Percentiles rank a stretch among this genome's conserved stretches.
Evolutionary conservation across 92 coral and sea anemone genomes (phyloP).

Genomic region (Muricea muricata): DNA sequence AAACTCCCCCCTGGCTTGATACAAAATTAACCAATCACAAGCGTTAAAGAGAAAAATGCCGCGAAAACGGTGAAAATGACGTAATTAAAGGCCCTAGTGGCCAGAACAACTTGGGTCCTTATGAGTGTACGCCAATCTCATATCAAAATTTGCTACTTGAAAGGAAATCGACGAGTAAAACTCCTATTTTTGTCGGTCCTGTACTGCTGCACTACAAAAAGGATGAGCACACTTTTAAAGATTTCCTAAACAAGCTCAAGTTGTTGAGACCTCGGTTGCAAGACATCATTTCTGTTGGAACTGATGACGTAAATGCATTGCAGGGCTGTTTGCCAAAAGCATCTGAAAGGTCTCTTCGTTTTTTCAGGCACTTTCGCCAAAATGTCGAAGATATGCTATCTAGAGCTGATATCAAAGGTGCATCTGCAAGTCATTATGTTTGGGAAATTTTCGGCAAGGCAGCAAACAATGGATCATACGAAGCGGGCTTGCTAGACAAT

Average conservation of each 20-base stretch:
- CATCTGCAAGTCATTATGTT: constrained; percentile 16
- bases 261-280: constrained; percentile 27
- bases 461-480: constrained; percentile 31
- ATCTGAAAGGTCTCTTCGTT: constrained; percentile 19
- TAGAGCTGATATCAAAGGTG: constrained; percentile 31
- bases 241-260: constrained; percentile 36
- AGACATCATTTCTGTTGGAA: constrained; percentile 22
- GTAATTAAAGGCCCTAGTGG: too few relatives aligned
- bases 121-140: constrained; percentile 53
- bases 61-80: too few relatives aligned
- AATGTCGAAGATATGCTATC: constrained; percentile 16
- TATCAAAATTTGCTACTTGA: constrained; percentile 49
- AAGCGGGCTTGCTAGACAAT: constrained; percentile 42
- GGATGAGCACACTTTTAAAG: constrained; percentile 31
- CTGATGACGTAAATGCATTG: constrained; percentile 41
- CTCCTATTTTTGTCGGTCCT: constrained; percentile 48
- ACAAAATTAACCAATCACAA: too few relatives aligned
- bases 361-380: constrained; percentile 36
- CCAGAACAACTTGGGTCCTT: too few relatives aligned
- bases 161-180: constrained; percentile 15
- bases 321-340: constrained; percentile 38
- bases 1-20: too few relatives aligned
- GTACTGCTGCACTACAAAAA: constrained; percentile 43
- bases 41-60: too few relatives aligned
- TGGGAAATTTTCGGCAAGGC: constrained; percentile 45